Evolutionary conservation across 2,113 vertebrate genomes (phyloP), one percentile per base, ranked within the genome.

Genomic region (Zeus faber): DNA sequence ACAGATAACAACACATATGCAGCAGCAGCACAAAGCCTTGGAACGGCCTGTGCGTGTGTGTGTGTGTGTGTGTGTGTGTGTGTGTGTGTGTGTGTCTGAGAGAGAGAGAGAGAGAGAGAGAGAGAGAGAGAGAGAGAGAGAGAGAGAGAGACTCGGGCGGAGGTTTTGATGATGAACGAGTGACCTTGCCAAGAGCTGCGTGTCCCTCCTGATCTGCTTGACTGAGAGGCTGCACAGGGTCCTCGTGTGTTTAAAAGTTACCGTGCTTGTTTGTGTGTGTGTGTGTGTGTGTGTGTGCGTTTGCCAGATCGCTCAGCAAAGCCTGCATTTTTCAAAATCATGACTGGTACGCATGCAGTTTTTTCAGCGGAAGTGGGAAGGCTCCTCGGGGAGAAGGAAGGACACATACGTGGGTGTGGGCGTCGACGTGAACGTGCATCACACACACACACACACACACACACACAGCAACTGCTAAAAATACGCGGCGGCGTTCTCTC

Each of bases 131-230:
- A 18, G 39, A 41, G 39, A 41, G 39, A 41, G 39, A 18, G 14
- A 41, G 40, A 43, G 40, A 43, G 31, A 43, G 40, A 7, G 65
- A 77, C 57, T 69, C 39, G 24, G 58, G 41, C 39, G 62, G 58
- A 85, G 69, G 76, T 68, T 73, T 59, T 50, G 64, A 76, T 80
- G 78, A 86, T 80, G 64, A 77, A 84, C 73, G 80, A 79, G 54
- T 81, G 82, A 86, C 82, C 82, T 81, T 80, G 84, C 70, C 76
- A 81, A 77, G 77, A 76, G 73, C 55, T 73, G 53, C 37, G 67
- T 61, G 78, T 68, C 76, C 59, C 74, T 69, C 33, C 50, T 54
- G 72, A 66, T 53, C 8, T 8, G 58, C 50, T 65, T 72, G 59
- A 83, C 65, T 54, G 62, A 71, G 62, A 69, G 63, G 68, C 67